These are phyloP conservation scores for Pycnonotus jocosus DNA, from an alignment of 2,113 vertebrate genomes.

Conservation along the genomic window DNA sequence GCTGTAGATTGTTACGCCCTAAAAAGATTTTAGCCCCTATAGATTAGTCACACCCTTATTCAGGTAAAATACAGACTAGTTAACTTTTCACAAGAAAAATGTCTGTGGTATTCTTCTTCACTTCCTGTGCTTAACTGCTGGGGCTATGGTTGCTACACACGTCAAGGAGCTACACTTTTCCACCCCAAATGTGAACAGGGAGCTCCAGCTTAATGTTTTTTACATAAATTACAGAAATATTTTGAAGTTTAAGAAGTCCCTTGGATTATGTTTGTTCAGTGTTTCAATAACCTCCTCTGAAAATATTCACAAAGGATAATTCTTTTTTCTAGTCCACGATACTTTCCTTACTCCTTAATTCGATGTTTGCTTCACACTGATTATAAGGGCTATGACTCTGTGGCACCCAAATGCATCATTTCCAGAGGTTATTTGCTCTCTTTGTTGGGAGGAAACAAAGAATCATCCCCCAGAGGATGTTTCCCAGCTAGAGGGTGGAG, in stretches of 20 bases:
- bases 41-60: not conserved
- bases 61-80: constrained; percentile 6
- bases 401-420: not conserved
- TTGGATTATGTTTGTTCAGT: not conserved
- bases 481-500: accelerated
- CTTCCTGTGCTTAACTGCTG: constrained; percentile 58
- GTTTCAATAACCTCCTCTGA: not conserved
- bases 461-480: not conserved
- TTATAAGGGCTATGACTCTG: not conserved
- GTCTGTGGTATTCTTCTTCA: constrained; percentile 51
- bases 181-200: not conserved
- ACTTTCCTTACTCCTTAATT: not conserved
- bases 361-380: not conserved
- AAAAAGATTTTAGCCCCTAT: not conserved
- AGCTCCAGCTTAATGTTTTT: not conserved
- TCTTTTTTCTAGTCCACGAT: not conserved
- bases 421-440: not conserved
- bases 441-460: not conserved
- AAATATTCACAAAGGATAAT: not conserved
- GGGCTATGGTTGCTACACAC: not conserved
- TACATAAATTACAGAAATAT: not conserved
- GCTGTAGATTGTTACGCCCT: not conserved
- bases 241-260: not conserved
- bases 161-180: not conserved
- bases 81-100: not conserved